A percentile compares a stretch with the other conserved stretches of the same genome.
These are phyloP conservation scores for Galerucella pusilla DNA, from an alignment of 2,888 invertebrate genomes.

Conservation along the genomic window DNA sequence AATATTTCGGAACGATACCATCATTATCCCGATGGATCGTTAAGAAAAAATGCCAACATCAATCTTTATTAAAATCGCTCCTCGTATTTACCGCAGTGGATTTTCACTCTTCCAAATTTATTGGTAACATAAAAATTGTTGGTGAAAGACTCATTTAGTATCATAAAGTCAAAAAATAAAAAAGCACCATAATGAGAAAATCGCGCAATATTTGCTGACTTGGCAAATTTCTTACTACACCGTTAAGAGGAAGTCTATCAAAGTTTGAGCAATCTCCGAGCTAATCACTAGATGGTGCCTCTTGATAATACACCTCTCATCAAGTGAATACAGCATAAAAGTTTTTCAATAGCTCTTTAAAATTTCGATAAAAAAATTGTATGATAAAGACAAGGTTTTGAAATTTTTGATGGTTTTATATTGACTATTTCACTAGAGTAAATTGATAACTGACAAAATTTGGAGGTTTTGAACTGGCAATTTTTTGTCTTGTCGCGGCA, in stretches of 20 bases:
- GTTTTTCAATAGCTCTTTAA: no score
- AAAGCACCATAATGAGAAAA: constrained; percentile 15
- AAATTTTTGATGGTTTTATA: no score
- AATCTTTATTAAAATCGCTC: constrained; percentile 20
- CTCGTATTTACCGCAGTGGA: constrained; percentile 5
- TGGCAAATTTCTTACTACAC: not conserved
- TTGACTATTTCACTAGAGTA: no score
- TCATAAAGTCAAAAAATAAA: constrained; percentile 18
- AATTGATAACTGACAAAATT: no score
- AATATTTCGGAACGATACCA: not conserved
- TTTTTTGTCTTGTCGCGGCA: no score
- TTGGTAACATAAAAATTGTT: constrained; percentile 18
- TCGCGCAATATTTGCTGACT: constrained; percentile 11
- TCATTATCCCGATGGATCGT: not conserved
- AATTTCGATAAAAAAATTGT: no score
- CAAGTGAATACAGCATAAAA: no score
- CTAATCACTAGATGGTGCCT: no score
- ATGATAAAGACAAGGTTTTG: no score
- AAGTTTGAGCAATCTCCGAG: not conserved
- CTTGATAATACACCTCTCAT: no score
- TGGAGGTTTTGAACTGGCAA: no score
- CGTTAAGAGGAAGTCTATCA: not conserved
- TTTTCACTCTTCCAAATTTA: constrained; percentile 20
- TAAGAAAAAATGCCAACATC: not conserved
- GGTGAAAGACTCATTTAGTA: constrained; percentile 3